These are phyloP conservation scores for Isaurus tuberculatus DNA, from an alignment of 92 coral and sea anemone species.

Conservation along the genomic window DNA sequence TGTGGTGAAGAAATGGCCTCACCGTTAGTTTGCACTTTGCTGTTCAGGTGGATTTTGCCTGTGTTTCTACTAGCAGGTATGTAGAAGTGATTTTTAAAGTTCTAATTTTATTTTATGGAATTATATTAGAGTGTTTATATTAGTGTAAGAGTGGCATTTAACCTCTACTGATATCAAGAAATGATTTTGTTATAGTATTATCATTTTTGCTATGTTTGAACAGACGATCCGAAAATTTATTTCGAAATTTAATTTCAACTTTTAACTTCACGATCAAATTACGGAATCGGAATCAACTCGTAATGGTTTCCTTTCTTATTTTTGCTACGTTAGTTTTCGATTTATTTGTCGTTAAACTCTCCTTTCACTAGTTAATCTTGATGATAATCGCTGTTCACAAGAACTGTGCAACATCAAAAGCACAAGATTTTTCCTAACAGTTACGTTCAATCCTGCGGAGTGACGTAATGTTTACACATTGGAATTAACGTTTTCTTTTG, in stretches of 20 bases:
- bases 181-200: not conserved
- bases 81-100: slow-evolving; percentile 31
- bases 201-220: not conserved
- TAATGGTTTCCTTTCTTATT: not conserved
- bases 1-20: slow-evolving; percentile 77
- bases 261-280: not conserved
- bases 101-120: not conserved
- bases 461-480: slow-evolving; percentile 47
- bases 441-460: slow-evolving; percentile 28
- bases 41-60: slow-evolving; percentile 89
- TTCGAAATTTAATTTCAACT: not conserved
- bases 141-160: not conserved
- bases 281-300: too few relatives aligned
- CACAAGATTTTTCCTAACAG: not conserved
- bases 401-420: not conserved
- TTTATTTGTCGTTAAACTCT: not conserved
- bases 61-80: slow-evolving; percentile 87
- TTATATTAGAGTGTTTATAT: not conserved
- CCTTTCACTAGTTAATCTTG: not conserved
- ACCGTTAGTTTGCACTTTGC: slow-evolving; percentile 80
- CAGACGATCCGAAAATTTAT: not conserved
- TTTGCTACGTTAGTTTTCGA: not conserved
- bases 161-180: not conserved
- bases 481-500: too few relatives aligned
- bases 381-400: not conserved